A percentile compares a stretch with the other conserved stretches of the same genome.
These are phyloP conservation scores for Carlito syrichta DNA, from an alignment of 2,113 vertebrate genomes.

Conservation along the genomic window DNA sequence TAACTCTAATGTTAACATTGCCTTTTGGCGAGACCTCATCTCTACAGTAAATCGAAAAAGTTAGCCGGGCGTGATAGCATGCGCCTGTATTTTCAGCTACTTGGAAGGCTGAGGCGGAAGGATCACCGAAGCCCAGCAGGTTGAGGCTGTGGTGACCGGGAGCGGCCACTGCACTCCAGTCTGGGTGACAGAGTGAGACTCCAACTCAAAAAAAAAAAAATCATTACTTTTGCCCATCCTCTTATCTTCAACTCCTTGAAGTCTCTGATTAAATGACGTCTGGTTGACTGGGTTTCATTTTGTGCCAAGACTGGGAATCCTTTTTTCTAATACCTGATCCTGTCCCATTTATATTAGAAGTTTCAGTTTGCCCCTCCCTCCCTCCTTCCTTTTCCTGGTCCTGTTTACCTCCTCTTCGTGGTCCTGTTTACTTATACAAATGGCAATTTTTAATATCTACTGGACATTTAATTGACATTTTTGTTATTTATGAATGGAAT, in stretches of 20 bases:
- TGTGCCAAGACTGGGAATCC: neutral
- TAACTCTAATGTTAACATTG: neutral
- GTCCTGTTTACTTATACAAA: neutral
- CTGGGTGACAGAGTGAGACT: too few species aligned
- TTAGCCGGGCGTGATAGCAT: too few species aligned
- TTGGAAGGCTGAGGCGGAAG: too few species aligned
- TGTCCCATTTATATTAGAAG: neutral
- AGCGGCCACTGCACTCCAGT: too few species aligned
- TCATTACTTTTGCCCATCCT: neutral
- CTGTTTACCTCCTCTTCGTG: neutral
- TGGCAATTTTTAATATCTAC: slow-evolving; percentile 23
- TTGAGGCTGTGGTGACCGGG: too few species aligned
- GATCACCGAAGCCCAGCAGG: too few species aligned
- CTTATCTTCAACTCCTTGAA: neutral
- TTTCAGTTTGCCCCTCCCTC: neutral
- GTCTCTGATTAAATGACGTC: neutral
- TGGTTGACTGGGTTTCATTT: neutral
- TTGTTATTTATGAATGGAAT: slow-evolving; percentile 5
- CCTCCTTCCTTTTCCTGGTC: too few species aligned
- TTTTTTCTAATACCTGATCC: slow-evolving; percentile 10
- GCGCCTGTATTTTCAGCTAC: too few species aligned
- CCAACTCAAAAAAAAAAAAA: too few species aligned
- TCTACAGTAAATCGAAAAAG: too few species aligned
- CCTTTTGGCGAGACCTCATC: too few species aligned
- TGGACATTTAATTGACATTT: neutral